Conservation (phyloP, 2,797 vertebrate genomes). For the Rhodeus uyekii region DNA sequence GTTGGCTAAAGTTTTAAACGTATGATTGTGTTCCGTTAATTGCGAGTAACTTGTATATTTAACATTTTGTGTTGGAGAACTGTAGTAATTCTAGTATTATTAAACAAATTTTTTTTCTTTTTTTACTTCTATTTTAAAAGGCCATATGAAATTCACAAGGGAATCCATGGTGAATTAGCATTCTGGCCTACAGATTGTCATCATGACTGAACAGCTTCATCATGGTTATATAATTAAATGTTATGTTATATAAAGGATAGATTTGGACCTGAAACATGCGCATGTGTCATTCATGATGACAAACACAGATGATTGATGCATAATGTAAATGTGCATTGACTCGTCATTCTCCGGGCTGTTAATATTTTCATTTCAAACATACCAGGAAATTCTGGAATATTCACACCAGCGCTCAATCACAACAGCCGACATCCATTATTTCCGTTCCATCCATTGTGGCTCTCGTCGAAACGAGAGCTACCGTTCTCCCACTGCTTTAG, state of each 20-base stretch:
- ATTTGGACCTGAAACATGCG: background rate
- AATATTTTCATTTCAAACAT: constrained; percentile 8
- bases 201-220: background rate
- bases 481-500: background rate
- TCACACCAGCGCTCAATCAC: background rate
- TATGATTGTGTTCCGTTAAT: background rate
- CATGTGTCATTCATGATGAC: background rate
- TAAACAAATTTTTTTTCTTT: background rate
- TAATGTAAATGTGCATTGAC: constrained; percentile 13
- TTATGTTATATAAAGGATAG: background rate
- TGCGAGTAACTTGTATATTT: background rate
- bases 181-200: background rate
- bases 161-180: background rate
- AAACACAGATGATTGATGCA: constrained; percentile 4
- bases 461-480: background rate
- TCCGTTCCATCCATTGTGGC: background rate
- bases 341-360: background rate
- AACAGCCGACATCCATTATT: constrained; percentile 21
- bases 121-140: background rate
- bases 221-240: background rate
- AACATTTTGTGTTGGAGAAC: background rate
- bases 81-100: background rate
- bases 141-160: background rate
- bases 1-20: background rate
- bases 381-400: background rate